Conservation (phyloP, 2,888 invertebrate genomes). For the Pristionchus fissidentatus region DNA sequence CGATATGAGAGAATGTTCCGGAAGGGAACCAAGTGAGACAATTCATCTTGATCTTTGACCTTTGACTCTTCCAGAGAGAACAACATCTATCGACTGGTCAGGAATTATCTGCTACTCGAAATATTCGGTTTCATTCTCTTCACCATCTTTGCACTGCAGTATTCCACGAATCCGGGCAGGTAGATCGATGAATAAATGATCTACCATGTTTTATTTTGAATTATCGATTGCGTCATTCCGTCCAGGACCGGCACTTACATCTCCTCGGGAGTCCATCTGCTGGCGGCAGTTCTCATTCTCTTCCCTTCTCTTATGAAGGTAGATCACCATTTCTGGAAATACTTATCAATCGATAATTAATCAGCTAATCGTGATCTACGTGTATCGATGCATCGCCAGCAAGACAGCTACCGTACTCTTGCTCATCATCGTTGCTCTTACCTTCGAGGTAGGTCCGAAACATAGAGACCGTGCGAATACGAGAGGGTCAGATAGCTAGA, state of each 20-base stretch:
- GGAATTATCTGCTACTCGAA: conserved; percentile 40
- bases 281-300: conserved; percentile 21
- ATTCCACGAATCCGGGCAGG: conserved; percentile 37
- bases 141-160: conserved; percentile 22
- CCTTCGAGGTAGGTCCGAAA: conserved; percentile 3
- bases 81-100: conserved; percentile 27
- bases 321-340: background rate
- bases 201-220: background rate
- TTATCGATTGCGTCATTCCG: background rate
- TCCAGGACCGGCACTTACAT: conserved; percentile 4
- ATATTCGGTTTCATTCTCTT: conserved; percentile 43
- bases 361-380: conserved; percentile 45
- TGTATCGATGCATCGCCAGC: conserved; percentile 36
- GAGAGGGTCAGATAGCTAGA: background rate
- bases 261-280: conserved; percentile 8
- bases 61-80: conserved; percentile 21
- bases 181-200: background rate
- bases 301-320: conserved; percentile 44
- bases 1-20: conserved; percentile 32
- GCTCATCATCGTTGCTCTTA: conserved; percentile 24
- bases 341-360: background rate
- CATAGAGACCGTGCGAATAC: background rate
- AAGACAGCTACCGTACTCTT: conserved; percentile 37
- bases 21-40: conserved; percentile 35
- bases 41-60: background rate